phyloP scores from a whole-genome alignment of 1,140 invertebrate genomes.

The Epicauta chinensis region DNA sequence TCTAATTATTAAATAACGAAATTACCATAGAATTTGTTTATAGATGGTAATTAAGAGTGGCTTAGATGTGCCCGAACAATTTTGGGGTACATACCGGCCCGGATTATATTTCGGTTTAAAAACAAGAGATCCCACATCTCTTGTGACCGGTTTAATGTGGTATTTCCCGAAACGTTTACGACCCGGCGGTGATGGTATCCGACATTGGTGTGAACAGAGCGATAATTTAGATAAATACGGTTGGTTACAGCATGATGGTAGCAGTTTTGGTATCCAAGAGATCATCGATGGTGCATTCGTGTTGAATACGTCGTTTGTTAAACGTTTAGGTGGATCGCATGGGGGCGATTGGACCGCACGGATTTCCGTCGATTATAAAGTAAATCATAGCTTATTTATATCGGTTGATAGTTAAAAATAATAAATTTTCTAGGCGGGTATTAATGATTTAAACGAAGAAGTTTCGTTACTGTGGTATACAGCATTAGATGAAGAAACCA shows the following conservation, averaged over 20 bases:
- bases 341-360: constrained; percentile 92
- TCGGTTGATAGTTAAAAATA: not conserved
- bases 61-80: constrained; percentile 68
- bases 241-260: constrained; percentile 90
- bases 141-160: constrained; percentile 96
- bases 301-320: constrained; percentile 85
- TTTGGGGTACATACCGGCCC: constrained; percentile 90
- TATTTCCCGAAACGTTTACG: constrained; percentile 67
- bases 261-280: constrained; percentile 85
- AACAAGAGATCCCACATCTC: constrained; percentile 78
- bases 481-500: constrained; percentile 63
- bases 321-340: constrained; percentile 66
- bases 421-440: not conserved
- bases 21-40: constrained; percentile 22
- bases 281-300: constrained; percentile 74
- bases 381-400: constrained; percentile 34
- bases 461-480: constrained; percentile 72
- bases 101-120: constrained; percentile 87
- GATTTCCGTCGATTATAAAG: constrained; percentile 62
- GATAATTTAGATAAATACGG: constrained; percentile 75
- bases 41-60: constrained; percentile 64
- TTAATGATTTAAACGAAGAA: constrained; percentile 40
- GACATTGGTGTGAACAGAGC: constrained; percentile 91
- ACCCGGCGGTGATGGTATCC: constrained; percentile 62
- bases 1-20: not conserved